These are phyloP conservation scores for Phengaris alcon DNA, from an alignment of 2,888 invertebrate genomes.

Conservation along the genomic window DNA sequence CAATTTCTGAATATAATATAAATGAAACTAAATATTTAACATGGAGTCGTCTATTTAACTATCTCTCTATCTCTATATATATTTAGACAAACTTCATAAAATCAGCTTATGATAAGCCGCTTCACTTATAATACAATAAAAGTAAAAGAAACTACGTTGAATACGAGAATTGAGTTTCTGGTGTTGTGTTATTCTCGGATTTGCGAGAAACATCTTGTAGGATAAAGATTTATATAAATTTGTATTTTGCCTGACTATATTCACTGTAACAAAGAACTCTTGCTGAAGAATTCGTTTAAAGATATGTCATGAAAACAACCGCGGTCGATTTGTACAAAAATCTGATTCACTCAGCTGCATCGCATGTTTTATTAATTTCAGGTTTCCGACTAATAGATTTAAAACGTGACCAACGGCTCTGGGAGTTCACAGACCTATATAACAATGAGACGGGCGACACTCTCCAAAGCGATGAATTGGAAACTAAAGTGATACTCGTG, in stretches of 20 bases:
- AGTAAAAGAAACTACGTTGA: no score
- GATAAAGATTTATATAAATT: neutral
- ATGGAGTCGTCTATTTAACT: no score
- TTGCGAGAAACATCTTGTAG: neutral
- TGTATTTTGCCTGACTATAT: neutral
- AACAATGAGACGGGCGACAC: conserved; percentile 48
- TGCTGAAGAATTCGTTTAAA: neutral
- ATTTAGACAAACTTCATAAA: no score
- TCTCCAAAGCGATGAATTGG: conserved; percentile 55
- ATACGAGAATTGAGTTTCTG: no score
- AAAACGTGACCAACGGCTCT: conserved; percentile 62
- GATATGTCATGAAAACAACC: conserved; percentile 4
- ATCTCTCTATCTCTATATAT: no score
- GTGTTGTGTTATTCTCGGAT: neutral
- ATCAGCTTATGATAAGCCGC: no score
- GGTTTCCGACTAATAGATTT: conserved; percentile 81
- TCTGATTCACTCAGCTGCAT: conserved; percentile 29
- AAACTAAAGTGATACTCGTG: conserved; percentile 87
- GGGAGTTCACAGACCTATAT: conserved; percentile 63
- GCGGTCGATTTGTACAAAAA: conserved; percentile 30
- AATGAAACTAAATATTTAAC: no score
- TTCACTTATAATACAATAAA: no score
- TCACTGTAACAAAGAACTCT: neutral
- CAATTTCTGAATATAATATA: no score
- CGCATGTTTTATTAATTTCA: conserved; percentile 42